Conservation (phyloP, 2,888 invertebrate species). For the Erebia aethiops region DNA sequence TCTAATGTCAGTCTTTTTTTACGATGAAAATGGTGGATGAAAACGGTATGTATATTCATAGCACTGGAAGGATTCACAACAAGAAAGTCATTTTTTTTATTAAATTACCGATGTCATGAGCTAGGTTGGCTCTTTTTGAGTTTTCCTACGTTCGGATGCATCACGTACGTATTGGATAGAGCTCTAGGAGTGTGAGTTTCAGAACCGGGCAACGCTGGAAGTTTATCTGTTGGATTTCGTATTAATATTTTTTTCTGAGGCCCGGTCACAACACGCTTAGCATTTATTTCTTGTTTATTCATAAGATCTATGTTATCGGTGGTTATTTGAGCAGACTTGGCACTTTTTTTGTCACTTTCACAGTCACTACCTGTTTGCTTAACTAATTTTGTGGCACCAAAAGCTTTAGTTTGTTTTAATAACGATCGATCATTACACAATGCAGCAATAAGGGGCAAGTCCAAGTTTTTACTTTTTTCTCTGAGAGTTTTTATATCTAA, state of each 20-base stretch:
- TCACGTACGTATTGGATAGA: constrained; percentile 88
- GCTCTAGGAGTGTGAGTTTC: constrained; percentile 82
- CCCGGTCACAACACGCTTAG: constrained; percentile 87
- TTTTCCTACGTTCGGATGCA: constrained; percentile 76
- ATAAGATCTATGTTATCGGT: constrained; percentile 75
- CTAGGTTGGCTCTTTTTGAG: constrained; percentile 73
- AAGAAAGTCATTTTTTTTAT: constrained; percentile 39
- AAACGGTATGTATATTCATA: constrained; percentile 64
- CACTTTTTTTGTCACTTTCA: constrained; percentile 74
- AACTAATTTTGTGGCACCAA: constrained; percentile 88
- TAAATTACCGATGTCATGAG: constrained; percentile 62
- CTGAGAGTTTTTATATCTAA: constrained; percentile 91
- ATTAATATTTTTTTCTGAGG: constrained; percentile 76
- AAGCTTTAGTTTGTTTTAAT: constrained; percentile 93
- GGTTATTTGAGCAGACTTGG: constrained; percentile 71
- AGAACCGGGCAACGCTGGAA: constrained; percentile 86
- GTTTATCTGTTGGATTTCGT: constrained; percentile 90
- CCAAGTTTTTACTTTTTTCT: constrained; percentile 94
- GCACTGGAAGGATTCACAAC: constrained; percentile 81
- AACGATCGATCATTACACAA: constrained; percentile 96
- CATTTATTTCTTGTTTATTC: constrained; percentile 76
- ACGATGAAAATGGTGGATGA: constrained; percentile 60
- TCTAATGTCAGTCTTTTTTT: constrained; percentile 68
- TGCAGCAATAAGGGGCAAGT: constrained; percentile 95
- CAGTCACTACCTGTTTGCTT: constrained; percentile 71